Base-by-base conservation (phyloP, 2,888 invertebrate species). In the Lithophane socia region DNA sequence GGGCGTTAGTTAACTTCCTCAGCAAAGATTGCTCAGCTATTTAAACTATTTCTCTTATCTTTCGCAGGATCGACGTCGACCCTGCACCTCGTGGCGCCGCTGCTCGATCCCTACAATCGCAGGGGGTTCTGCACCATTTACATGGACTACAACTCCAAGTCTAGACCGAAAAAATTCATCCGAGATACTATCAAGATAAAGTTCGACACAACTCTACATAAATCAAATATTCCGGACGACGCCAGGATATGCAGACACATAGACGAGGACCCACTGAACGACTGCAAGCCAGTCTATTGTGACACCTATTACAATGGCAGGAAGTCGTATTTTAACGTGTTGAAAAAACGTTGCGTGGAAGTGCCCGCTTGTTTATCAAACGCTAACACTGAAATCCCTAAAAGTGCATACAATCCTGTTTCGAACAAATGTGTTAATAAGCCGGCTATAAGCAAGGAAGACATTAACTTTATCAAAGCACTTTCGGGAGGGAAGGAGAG, bases 231-330 rank as follows among this genome's bases (percentile, higher is more conserved):
- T 5, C 82, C 87, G 4, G 79, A 82, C 29, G 85, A 86, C 42
- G 72, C 91, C 3, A 91, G 85, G 70, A 75, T 77, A 12, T 96
- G 96, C 83, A 82, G 87, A 2, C 77, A 90, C 16, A 67, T 89
- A 3, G 95, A 96, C 37, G 92, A 95, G 86, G 94, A 96, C 67
- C 94, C 95, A 1, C 73, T 94, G 0, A 94, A 95, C 63, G 82
- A 94, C 78, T 96, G 96, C 78, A 90, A 91, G 10, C 94, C 94
- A 74, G 95, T 96, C 0, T 87, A 94, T 72, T 96, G 96, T 88
- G 95, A 95, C 18, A 82, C 84, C 7, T 89, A 91, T 91, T 95
- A 96, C 80, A 96, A 96, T 75, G 94, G 93, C 0, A 90, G 88
- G 69, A 94, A 88, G 68, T 87, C 94, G 0, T 90, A 90, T 88